Evolutionary conservation across 1,140 invertebrate species (phyloP).

Genomic region (Oscheius sp.): DNA sequence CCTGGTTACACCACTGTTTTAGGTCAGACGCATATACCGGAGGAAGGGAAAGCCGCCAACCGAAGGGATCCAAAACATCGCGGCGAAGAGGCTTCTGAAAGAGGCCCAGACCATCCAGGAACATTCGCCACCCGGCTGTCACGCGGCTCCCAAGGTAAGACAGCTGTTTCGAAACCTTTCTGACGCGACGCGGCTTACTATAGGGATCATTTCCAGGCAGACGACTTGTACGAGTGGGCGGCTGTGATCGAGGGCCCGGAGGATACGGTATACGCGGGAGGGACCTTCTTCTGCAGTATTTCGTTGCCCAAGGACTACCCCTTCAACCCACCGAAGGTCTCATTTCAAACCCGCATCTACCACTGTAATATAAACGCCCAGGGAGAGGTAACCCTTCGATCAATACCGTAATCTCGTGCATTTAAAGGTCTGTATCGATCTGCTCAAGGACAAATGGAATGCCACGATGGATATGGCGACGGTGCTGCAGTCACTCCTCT

Average conservation of each 20-base stretch:
- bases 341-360: no score
- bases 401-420: conserved; percentile 68
- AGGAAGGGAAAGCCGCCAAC: not conserved
- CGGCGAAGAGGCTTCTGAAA: not conserved
- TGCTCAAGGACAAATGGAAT: conserved; percentile 93
- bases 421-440: conserved; percentile 90
- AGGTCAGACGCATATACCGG: no score
- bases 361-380: conserved; percentile 79
- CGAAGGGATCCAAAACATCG: no score
- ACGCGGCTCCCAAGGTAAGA: conserved; percentile 92
- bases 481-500: conserved; percentile 69
- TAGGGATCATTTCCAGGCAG: no score
- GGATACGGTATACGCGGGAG: conserved; percentile 87
- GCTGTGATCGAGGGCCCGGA: conserved; percentile 88
- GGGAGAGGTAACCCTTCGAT: not conserved
- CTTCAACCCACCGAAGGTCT: conserved; percentile 93
- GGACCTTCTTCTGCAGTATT: conserved; percentile 90
- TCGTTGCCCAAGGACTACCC: conserved; percentile 93
- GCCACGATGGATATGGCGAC: conserved; percentile 84
- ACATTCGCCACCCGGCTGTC: conserved; percentile 58
- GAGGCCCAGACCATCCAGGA: not conserved
- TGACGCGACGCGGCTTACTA: no score
- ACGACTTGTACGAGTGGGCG: conserved; percentile 96
- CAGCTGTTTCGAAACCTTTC: no score
- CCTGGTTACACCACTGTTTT: not conserved